Conservation (phyloP, 2,797 vertebrate genomes). For the Sarcoramphus papa region DNA sequence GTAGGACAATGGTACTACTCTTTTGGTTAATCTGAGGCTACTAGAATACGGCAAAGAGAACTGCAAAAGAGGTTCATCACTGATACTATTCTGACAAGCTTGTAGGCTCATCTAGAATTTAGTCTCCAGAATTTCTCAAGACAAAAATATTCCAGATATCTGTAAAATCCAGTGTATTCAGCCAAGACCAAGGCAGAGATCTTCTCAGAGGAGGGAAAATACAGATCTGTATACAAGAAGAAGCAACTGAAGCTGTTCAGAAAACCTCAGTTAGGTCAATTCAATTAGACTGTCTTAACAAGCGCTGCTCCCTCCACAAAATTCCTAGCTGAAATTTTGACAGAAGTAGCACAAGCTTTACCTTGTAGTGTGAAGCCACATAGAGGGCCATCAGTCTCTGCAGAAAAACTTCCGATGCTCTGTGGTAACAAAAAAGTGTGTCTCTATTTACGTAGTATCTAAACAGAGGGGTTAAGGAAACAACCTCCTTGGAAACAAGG, state of each 20-base stretch:
- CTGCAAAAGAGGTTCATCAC: background rate
- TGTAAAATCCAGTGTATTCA: background rate
- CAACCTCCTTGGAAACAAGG: background rate
- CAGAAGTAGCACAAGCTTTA: slow-evolving; percentile 17
- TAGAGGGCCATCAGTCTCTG: slow-evolving; percentile 96
- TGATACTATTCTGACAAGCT: background rate
- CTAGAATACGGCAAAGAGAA: background rate
- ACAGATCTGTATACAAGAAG: background rate
- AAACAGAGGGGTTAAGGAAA: slow-evolving; percentile 69
- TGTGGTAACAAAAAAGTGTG: slow-evolving; percentile 97
- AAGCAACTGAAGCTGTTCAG: background rate
- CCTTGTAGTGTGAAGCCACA: slow-evolving; percentile 98
- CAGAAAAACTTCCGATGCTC: slow-evolving; percentile 93
- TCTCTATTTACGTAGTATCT: slow-evolving; percentile 98
- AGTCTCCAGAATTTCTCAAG: background rate
- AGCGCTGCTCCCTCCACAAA: background rate
- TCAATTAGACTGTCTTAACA: background rate
- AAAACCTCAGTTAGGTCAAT: background rate
- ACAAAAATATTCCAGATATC: background rate
- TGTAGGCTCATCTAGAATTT: background rate
- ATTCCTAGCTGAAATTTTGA: background rate
- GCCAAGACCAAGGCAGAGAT: background rate
- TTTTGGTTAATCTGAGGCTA: background rate
- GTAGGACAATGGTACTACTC: background rate
- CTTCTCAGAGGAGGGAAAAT: background rate